phyloP scores from a whole-genome alignment of 2,888 invertebrate species.

The Macrophya annulata region DNA sequence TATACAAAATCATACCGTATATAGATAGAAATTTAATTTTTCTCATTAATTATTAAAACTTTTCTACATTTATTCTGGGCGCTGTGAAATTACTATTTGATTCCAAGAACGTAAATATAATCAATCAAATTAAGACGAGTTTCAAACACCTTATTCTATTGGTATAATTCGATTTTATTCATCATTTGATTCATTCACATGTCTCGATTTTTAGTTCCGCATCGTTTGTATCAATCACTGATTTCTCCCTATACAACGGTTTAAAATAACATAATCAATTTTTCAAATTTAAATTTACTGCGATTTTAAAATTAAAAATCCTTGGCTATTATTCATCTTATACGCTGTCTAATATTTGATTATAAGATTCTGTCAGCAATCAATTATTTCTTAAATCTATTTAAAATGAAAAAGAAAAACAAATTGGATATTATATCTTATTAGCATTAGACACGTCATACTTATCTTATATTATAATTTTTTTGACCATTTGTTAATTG shows the following conservation, averaged over 20 bases:
- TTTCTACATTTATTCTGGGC: background rate
- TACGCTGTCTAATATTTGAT: background rate
- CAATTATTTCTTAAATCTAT: background rate
- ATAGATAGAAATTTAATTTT: background rate
- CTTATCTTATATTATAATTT: background rate
- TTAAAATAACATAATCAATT: conserved; percentile 20
- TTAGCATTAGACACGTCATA: background rate
- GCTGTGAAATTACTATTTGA: background rate
- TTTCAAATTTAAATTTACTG: conserved; percentile 12
- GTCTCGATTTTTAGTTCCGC: background rate
- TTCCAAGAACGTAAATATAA: background rate
- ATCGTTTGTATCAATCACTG: background rate
- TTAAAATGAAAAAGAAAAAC: background rate
- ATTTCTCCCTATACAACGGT: background rate
- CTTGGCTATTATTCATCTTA: background rate
- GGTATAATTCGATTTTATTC: background rate
- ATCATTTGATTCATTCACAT: background rate
- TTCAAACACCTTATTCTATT: background rate
- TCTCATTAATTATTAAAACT: background rate
- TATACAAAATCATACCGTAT: background rate
- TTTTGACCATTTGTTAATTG: background rate
- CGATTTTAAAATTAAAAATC: background rate
- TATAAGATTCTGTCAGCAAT: background rate
- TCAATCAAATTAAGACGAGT: background rate
- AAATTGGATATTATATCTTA: background rate